Evolutionary conservation across 2,113 vertebrate genomes (phyloP).

Genomic region (Menura novaehollandiae): DNA sequence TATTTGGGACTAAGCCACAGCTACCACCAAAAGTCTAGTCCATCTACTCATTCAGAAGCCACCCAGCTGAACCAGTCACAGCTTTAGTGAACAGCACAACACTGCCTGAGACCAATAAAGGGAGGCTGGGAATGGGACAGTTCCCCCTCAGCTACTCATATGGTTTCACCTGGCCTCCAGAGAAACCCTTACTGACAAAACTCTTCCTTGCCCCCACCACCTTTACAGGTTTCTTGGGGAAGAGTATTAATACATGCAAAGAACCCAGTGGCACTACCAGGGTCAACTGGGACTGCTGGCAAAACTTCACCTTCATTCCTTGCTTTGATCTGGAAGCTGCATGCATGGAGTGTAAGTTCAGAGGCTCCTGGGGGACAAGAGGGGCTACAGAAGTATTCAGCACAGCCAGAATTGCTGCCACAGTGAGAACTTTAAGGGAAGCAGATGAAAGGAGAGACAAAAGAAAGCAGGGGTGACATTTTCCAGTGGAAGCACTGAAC

Average conservation of each 20-base stretch:
- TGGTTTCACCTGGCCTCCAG: neutral
- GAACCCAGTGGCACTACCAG: neutral
- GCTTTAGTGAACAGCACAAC: neutral
- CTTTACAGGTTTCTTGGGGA: neutral
- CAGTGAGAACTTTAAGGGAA: neutral
- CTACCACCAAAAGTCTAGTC: neutral
- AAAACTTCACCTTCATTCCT: neutral
- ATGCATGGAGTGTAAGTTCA: neutral
- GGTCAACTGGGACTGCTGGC: neutral
- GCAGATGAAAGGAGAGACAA: neutral
- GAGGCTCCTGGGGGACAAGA: neutral
- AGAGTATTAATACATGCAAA: neutral
- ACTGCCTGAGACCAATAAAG: neutral
- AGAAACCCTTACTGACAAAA: neutral
- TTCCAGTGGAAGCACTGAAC: neutral
- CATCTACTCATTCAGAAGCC: neutral
- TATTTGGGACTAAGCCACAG: neutral
- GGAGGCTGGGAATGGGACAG: neutral
- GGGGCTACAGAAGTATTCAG: neutral
- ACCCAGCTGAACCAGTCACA: neutral
- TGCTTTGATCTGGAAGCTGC: neutral
- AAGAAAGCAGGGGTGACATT: neutral
- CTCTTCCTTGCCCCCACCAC: neutral
- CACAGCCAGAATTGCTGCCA: neutral
- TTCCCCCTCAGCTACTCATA: neutral